These are phyloP conservation scores for Standfussiana lucernea DNA, from an alignment of 2,888 invertebrate species.

Conservation along the genomic window DNA sequence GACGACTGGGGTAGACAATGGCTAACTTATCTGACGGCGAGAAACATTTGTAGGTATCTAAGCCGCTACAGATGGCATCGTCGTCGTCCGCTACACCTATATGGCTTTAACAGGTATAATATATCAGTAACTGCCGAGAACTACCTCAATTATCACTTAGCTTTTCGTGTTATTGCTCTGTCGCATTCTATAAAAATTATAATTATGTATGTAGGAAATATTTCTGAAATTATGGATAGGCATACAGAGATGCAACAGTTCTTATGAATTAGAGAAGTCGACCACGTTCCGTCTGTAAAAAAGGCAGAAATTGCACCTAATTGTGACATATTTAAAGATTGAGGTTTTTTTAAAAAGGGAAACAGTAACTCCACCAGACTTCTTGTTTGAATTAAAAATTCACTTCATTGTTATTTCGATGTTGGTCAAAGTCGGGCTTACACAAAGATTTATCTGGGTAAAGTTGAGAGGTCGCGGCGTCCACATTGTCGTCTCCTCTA, in stretches of 20 bases:
- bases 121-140: background rate
- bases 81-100: background rate
- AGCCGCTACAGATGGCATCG: slow-evolving; percentile 14
- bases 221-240: background rate
- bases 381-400: slow-evolving; percentile 24
- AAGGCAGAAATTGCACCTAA: background rate
- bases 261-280: background rate
- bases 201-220: background rate
- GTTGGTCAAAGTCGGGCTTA: slow-evolving; percentile 23
- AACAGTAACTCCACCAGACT: background rate
- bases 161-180: background rate
- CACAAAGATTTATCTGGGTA: slow-evolving; percentile 48
- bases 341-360: background rate
- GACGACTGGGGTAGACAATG: slow-evolving; percentile 58
- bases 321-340: background rate
- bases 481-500: slow-evolving; percentile 54
- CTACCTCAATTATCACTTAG: background rate
- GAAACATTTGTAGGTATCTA: slow-evolving; percentile 31
- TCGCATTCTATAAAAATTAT: background rate
- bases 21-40: slow-evolving; percentile 43
- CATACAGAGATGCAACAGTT: background rate
- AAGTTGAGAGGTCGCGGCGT: slow-evolving; percentile 42
- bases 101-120: slow-evolving; percentile 24
- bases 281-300: background rate
- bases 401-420: slow-evolving; percentile 25